Percentiles rank a stretch among this genome's conserved stretches.
These are phyloP conservation scores for Myrmecophaga tridactyla DNA, from an alignment of 2,113 vertebrate genomes.

Conservation along the genomic window DNA sequence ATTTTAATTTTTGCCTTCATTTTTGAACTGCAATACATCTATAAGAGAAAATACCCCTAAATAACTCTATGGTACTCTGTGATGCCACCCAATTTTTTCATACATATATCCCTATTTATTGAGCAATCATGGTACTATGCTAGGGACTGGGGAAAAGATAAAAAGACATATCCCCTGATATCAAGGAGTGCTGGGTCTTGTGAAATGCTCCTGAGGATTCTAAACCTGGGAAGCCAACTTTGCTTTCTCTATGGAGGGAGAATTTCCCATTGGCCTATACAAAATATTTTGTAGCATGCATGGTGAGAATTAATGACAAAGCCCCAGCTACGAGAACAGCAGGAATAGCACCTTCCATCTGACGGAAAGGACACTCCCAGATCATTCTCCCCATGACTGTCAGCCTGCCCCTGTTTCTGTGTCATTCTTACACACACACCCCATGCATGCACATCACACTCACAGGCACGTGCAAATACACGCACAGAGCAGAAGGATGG, in stretches of 20 bases:
- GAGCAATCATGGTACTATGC: not conserved
- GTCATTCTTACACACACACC: not conserved
- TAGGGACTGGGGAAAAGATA: not conserved
- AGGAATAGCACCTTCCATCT: not conserved
- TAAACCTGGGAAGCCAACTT: not conserved
- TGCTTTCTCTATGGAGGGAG: not conserved
- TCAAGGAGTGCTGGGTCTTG: not conserved
- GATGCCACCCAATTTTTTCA: not conserved
- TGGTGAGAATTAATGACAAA: not conserved
- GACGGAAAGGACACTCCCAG: not conserved
- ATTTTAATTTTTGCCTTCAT: not conserved
- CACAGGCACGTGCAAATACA: fast-evolving
- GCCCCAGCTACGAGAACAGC: not conserved
- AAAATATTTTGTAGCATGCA: not conserved
- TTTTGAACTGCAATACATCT: not conserved
- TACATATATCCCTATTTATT: not conserved
- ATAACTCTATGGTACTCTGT: not conserved
- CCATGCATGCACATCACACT: not conserved
- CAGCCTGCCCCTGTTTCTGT: not conserved
- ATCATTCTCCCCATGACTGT: not conserved
- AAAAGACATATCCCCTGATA: not conserved
- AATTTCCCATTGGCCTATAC: not conserved
- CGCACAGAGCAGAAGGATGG: not conserved
- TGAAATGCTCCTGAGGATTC: not conserved
- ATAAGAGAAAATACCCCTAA: not conserved